These are phyloP conservation scores for Penaeus japonicus DNA, from an alignment of 1,140 invertebrate species.

Conservation along the genomic window DNA sequence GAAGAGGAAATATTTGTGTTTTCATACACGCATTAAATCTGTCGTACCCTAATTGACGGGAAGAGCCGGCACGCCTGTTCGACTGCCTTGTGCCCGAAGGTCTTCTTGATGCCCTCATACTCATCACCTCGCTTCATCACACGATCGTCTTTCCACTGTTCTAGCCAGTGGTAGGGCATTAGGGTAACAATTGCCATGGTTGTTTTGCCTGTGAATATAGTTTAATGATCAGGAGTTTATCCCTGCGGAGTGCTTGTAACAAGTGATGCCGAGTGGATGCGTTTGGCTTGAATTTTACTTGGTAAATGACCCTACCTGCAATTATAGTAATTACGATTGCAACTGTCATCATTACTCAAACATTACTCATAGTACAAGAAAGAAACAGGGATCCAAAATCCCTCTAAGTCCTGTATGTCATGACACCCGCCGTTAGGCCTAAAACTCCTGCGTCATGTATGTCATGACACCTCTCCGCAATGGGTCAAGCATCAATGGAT, in stretches of 20 bases:
- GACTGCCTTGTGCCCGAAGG: constrained; percentile 63
- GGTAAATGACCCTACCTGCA: too few relatives aligned
- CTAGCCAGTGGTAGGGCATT: constrained; percentile 64
- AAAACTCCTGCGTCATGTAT: too few relatives aligned
- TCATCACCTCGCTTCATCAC: constrained; percentile 65
- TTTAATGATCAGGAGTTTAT: neutral
- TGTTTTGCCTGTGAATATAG: constrained; percentile 59
- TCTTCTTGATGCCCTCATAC: constrained; percentile 64
- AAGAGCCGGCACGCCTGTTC: constrained; percentile 62
- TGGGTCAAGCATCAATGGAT: too few relatives aligned
- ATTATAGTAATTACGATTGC: too few relatives aligned
- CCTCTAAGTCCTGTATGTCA: too few relatives aligned
- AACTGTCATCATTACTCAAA: too few relatives aligned
- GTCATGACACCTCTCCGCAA: too few relatives aligned
- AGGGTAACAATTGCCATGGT: constrained; percentile 63
- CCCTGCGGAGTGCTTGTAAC: neutral
- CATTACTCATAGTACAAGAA: too few relatives aligned
- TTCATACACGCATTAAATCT: neutral
- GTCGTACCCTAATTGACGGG: constrained; percentile 61
- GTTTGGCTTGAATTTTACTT: too few relatives aligned
- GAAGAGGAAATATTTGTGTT: neutral
- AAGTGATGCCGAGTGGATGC: too few relatives aligned
- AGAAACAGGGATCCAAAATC: too few relatives aligned
- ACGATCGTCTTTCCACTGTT: constrained; percentile 63
- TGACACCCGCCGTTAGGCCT: too few relatives aligned